Evolutionary conservation across 2,113 vertebrate species (phyloP).

Genomic region (Aegotheles bennettii): DNA sequence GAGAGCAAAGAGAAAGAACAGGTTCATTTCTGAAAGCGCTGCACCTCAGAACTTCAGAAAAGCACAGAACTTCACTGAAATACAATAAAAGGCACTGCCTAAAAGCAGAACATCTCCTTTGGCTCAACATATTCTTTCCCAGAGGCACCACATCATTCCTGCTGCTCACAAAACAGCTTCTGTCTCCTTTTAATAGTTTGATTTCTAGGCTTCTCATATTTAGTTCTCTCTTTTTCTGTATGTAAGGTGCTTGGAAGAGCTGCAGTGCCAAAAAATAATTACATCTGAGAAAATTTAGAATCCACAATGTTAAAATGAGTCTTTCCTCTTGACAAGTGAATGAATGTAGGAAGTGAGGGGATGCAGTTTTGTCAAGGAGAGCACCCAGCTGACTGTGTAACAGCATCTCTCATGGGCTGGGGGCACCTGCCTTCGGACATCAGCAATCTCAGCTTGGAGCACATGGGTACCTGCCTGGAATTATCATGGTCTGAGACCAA

Average conservation of each 20-base stretch:
- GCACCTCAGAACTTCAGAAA: slow-evolving; percentile 57
- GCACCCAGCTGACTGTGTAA: neutral
- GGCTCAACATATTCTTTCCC: slow-evolving; percentile 10
- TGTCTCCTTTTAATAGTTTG: slow-evolving; percentile 37
- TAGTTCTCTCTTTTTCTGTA: slow-evolving; percentile 46
- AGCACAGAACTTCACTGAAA: slow-evolving; percentile 40
- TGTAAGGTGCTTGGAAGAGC: slow-evolving; percentile 41
- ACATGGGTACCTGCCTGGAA: neutral
- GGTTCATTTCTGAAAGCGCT: slow-evolving; percentile 39
- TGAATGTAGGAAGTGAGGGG: slow-evolving; percentile 20
- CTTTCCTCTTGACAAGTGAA: slow-evolving; percentile 41
- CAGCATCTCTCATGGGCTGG: neutral
- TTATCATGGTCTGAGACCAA: neutral
- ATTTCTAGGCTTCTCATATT: slow-evolving; percentile 55
- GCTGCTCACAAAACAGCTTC: slow-evolving; percentile 43
- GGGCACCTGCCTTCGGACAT: neutral
- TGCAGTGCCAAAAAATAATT: slow-evolving; percentile 63
- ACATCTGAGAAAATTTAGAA: slow-evolving; percentile 59
- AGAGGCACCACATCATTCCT: slow-evolving; percentile 28
- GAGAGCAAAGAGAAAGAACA: slow-evolving; percentile 51
- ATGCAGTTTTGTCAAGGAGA: neutral
- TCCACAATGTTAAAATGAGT: slow-evolving; percentile 24
- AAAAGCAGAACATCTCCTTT: slow-evolving; percentile 56
- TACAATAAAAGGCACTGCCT: slow-evolving; percentile 38
- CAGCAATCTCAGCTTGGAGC: neutral